Base-by-base conservation (phyloP, 2,113 vertebrate genomes). In the Neoarius graeffei region DNA sequence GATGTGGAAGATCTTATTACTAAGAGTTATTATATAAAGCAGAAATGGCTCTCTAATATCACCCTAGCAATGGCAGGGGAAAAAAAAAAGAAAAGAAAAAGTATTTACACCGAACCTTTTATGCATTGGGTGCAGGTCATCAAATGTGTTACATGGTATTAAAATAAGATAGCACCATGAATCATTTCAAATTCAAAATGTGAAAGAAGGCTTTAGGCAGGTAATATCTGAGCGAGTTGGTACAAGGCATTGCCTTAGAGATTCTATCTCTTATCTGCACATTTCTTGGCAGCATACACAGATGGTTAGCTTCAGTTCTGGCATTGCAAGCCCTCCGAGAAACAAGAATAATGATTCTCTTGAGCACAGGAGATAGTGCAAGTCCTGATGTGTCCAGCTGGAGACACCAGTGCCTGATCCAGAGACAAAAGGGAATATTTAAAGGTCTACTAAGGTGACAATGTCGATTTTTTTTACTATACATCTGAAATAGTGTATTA, bases 331-430 rank as follows among this genome's bases (percentile, higher is more conserved):
- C 84, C 79, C 57, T 27, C 66, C 48, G 80, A 83, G 57, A 64
- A 87, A 76, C 76, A 86, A 90, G 30, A 87, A 76, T 83, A 86
- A 86, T 77, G 71, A 76, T 86, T 56, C 81, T 89, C 56, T 85
- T 91, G 87, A 90, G 89, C 76, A 85, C 82, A 71, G 17, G 81
- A 83, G 89, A 90, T 87, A 90, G 87, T 15, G 15, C n/a, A 52
- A 25, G 60, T 27, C 59, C 85, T 89, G 85, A 66, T 50, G 80
- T 83, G 80, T 76, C 85, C 80, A 48, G 67, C 50, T 50, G 50
- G 71, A 86, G 62, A 86, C 88, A 86, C n/a, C 50, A n/a, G 17
- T 27, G 27, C 73, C 69, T 60, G 30, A 87, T 83, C 67, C 79
- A 20, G 23, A 87, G 80, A 87, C 67, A 76, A 76, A 48, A 27